Conservation (phyloP, 2,888 invertebrate species). For the Lydus trimaculatus region DNA sequence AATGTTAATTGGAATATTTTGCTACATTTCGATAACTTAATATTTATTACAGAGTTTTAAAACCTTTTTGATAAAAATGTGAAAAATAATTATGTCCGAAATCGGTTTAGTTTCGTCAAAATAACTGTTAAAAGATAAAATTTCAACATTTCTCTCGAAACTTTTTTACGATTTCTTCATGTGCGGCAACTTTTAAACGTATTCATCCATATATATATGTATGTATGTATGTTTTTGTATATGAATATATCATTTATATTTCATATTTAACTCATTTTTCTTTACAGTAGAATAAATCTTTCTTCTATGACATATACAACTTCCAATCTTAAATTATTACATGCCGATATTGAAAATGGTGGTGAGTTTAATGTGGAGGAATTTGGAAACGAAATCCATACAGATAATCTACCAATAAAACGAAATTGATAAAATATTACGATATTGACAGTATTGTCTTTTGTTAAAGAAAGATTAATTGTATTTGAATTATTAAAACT, state of each 20-base stretch:
- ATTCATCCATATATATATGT: background rate
- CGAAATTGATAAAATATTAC: background rate
- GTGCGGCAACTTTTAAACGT: constrained; percentile 35
- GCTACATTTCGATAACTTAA: no score
- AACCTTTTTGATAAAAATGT: no score
- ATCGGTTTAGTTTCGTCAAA: background rate
- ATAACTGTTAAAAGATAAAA: background rate
- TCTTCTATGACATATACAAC: constrained; percentile 22
- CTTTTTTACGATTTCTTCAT: constrained; percentile 40
- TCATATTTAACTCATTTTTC: constrained; percentile 40
- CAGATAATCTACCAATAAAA: background rate
- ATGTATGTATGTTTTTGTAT: background rate
- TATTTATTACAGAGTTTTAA: no score
- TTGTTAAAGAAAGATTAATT: constrained; percentile 1
- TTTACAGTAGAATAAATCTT: constrained; percentile 20
- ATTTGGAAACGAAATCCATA: background rate
- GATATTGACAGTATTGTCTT: constrained; percentile 1
- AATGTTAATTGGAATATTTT: background rate
- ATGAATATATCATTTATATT: constrained; percentile 43
- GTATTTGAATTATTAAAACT: background rate
- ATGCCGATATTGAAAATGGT: constrained; percentile 2
- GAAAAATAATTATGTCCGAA: no score
- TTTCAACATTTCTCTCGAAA: background rate
- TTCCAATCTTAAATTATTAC: constrained; percentile 17
- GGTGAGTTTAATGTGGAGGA: background rate